These are phyloP conservation scores for Leuciscus waleckii DNA, from an alignment of 2,797 vertebrate genomes.

Conservation along the genomic window DNA sequence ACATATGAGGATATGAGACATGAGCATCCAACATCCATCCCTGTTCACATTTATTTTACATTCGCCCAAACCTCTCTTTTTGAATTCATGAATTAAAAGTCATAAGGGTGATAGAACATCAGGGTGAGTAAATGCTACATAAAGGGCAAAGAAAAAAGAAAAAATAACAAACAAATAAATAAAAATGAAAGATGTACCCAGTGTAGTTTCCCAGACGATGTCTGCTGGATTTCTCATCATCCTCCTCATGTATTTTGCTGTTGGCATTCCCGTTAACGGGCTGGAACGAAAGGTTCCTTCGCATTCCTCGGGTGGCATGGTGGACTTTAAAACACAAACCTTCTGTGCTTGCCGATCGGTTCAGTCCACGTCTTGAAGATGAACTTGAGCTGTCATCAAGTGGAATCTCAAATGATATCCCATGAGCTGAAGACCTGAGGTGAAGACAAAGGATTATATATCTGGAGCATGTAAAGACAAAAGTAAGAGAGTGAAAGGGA, in stretches of 20 bases:
- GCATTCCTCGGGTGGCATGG: slow-evolving; percentile 77
- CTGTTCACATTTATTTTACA: not conserved
- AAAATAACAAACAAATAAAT: not conserved
- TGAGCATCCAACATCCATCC: not conserved
- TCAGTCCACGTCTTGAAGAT: slow-evolving; percentile 78
- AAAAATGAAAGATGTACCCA: slow-evolving; percentile 39
- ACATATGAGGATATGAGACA: too few species aligned
- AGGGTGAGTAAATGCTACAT: not conserved
- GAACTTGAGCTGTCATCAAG: slow-evolving; percentile 86
- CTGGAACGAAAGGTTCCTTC: slow-evolving; percentile 85
- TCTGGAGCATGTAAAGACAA: not conserved
- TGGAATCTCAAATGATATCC: slow-evolving; percentile 97
- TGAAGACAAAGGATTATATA: not conserved
- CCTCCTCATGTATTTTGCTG: slow-evolving; percentile 86
- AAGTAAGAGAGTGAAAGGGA: not conserved
- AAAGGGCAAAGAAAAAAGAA: not conserved
- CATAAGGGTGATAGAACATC: not conserved
- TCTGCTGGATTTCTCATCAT: slow-evolving; percentile 62
- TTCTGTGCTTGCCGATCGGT: slow-evolving; percentile 91
- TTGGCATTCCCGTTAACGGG: slow-evolving; percentile 83
- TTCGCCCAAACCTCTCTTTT: not conserved
- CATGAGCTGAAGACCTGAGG: slow-evolving; percentile 86
- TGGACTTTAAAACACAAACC: slow-evolving; percentile 85
- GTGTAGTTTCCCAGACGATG: slow-evolving; percentile 53
- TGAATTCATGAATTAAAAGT: not conserved